Base-by-base conservation (phyloP, 1,140 invertebrate genomes). In the Nasonia giraulti region DNA sequence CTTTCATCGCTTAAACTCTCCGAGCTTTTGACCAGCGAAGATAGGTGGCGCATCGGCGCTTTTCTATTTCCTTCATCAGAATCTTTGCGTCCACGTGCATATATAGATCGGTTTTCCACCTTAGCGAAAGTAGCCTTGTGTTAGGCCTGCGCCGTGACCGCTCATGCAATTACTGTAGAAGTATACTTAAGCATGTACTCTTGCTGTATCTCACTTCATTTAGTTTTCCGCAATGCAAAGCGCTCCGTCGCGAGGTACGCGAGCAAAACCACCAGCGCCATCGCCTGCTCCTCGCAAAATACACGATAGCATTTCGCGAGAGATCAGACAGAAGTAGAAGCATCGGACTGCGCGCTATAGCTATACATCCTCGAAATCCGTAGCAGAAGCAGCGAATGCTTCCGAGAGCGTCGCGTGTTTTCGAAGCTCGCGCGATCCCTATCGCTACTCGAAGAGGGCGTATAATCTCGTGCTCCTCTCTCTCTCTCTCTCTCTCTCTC, bases 351-450 rank as follows among this genome's bases (percentile, higher is more conserved):
- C 27, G 27, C 1, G 27, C 27, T 55, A 55, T 55, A 55, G 12
- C 12, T 55, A 55, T 55, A 55, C 17, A 55, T 20, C 20, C 55
- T n/a, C 55, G 55, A 62, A 62, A 62, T 62, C 55, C 20, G 55
- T 5, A 62, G 55, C 55, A 44, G 40, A 1, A 44, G 40, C 10
- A 17, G 6, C 55, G 55, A 62, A 62, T 62, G 17, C 55, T 62
- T n/a, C 55, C 55, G 55, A 62, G 55, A 62, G 55, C 55, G 55
- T 31, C 55, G n/a, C 17, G 27, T 83, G 44, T 44, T 68, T 66
- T 68, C 74, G 55, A 78, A 66, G 62, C 55, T 62, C 14, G 55
- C 40, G 81, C 62, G 81, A 82, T 82, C 4, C 10, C 73, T 82
- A 76, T 82, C 81, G 27, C 55, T 23, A 27, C 37, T 27, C 27